Evolutionary conservation across 2,797 vertebrate species (phyloP), one percentile per base, ranked within the genome.

Genomic region (Chromobotia macracanthus): DNA sequence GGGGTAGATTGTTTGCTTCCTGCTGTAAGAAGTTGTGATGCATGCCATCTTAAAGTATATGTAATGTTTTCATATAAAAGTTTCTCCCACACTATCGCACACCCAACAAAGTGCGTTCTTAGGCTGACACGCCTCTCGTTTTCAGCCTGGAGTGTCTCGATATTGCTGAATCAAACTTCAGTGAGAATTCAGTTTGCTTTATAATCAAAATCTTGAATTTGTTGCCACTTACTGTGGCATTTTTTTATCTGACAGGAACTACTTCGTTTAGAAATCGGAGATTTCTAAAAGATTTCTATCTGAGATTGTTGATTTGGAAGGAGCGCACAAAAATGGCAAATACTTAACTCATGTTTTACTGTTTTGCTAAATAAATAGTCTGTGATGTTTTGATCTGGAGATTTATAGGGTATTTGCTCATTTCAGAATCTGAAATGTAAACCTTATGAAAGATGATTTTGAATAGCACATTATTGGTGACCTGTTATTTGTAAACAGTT

Each of bases 11-110:
- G 35, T 53, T 31, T 75, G 50, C 63, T 72, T 74, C 35, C 61
- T 64, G 53, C 50, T 55, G 25, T n/a, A 10, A 31, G 60, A 25
- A n/a, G n/a, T 21, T 35, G 18, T 2, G 75, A 77, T 77, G 69
- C 31, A 18, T 31, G 10, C 1, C 15, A 5, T 50, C 41, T 60
- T n/a, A n/a, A 48, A 60, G 75, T 50, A 18, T 48, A 19, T 78
- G 67, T 78, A 46, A 78, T 71, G 67, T 71, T 53, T 21, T 48
- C 69, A 15, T 55, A 46, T 82, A 38, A 64, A 79, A 72, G n/a
- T 18, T 44, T 66, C 60, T 69, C 55, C 48, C 46, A 79, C 46
- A 46, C 46, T 63, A 41, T 68, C 41, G n/a, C 41, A 44, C 48
- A 50, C 53, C 38, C n/a, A n/a, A 77, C 44, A 61, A 70, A 70